These are phyloP conservation scores for Catharus ustulatus DNA, from an alignment of 2,797 vertebrate genomes.

Conservation along the genomic window DNA sequence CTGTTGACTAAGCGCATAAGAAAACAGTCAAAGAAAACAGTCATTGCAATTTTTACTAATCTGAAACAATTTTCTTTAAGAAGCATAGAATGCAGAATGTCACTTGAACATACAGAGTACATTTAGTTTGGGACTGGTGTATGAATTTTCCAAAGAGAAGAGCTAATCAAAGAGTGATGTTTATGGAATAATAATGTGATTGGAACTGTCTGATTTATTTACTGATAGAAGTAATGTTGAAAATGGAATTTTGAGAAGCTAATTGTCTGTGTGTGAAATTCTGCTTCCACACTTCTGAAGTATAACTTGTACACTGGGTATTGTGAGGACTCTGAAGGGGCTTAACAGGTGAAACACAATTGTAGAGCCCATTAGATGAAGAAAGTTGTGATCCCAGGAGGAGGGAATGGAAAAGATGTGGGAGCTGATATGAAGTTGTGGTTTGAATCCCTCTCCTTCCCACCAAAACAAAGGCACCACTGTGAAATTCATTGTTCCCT, in stretches of 20 bases:
- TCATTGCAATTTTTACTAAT: slow-evolving; percentile 30
- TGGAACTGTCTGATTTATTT: slow-evolving; percentile 39
- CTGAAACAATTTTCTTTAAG: slow-evolving; percentile 29
- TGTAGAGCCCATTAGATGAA: background rate
- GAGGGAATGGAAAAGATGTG: background rate
- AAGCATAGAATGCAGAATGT: background rate
- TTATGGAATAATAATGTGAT: slow-evolving; percentile 17
- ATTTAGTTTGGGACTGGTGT: background rate
- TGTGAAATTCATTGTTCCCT: background rate
- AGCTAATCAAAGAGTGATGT: slow-evolving; percentile 53
- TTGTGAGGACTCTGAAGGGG: background rate
- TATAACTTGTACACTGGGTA: background rate
- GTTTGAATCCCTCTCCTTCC: background rate
- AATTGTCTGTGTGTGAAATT: background rate
- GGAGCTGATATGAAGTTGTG: background rate
- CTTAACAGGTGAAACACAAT: background rate
- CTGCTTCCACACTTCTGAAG: background rate
- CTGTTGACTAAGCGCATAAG: slow-evolving; percentile 14
- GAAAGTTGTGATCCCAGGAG: background rate
- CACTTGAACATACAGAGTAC: background rate
- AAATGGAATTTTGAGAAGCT: slow-evolving; percentile 13
- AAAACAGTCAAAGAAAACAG: background rate
- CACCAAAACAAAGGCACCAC: background rate
- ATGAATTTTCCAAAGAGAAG: slow-evolving; percentile 40
- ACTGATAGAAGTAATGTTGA: background rate